Percentiles rank a stretch among this genome's conserved stretches.
phyloP scores from a whole-genome alignment of 2,113 vertebrate species.

The Anser brachyrhynchus region DNA sequence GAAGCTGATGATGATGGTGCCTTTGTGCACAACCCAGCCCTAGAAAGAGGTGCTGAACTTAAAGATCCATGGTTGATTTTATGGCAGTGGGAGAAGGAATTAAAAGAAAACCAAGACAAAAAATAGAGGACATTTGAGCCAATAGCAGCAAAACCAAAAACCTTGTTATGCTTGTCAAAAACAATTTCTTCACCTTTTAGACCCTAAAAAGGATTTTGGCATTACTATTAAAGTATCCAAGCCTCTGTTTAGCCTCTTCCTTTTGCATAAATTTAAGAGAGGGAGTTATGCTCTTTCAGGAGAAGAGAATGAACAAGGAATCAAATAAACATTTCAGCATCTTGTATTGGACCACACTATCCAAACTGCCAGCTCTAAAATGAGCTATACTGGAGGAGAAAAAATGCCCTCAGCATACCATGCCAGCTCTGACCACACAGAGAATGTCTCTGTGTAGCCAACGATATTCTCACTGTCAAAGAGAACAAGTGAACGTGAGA shows the following conservation, averaged over 20 bases:
- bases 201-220: not conserved
- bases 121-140: not conserved
- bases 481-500: not conserved
- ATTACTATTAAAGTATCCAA: not conserved
- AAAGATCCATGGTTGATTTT: not conserved
- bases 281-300: not conserved
- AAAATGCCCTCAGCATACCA: not conserved
- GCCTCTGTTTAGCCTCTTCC: not conserved
- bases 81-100: not conserved
- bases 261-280: not conserved
- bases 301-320: not conserved
- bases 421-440: not conserved
- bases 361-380: not conserved
- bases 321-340: not conserved
- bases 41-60: not conserved
- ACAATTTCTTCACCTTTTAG: not conserved
- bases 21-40: not conserved
- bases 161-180: not conserved
- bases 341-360: not conserved
- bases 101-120: not conserved
- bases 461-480: not conserved
- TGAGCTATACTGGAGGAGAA: fast-evolving
- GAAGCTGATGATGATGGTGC: not conserved
- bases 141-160: not conserved
- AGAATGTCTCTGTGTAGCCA: fast-evolving